Evolutionary conservation across 2,797 vertebrate genomes (phyloP).

Genomic region (Poeciliopsis infans): DNA sequence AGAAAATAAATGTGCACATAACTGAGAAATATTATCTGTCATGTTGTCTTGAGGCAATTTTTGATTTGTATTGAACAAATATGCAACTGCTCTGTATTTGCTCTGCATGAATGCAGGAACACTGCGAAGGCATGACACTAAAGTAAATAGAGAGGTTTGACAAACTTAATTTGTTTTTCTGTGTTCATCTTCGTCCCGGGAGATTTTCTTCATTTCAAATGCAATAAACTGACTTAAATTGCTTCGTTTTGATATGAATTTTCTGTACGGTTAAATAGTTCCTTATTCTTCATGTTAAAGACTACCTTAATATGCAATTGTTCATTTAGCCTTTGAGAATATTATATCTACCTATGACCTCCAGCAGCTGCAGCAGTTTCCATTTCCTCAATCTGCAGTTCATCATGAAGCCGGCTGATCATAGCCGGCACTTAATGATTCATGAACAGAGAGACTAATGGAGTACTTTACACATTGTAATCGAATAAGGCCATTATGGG

Average conservation of each 20-base stretch:
- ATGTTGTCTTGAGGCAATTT: conserved; percentile 12
- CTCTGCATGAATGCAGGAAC: neutral
- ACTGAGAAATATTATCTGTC: conserved; percentile 15
- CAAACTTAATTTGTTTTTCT: conserved; percentile 46
- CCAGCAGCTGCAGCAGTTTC: conserved; percentile 67
- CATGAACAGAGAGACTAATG: conserved; percentile 82
- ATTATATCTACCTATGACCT: conserved; percentile 68
- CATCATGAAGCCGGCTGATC: conserved; percentile 77
- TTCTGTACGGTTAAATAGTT: neutral
- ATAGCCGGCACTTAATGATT: conserved; percentile 83
- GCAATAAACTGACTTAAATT: conserved; percentile 32
- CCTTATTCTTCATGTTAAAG: conserved; percentile 30
- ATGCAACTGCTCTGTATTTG: conserved; percentile 14
- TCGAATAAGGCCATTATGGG: conserved; percentile 79
- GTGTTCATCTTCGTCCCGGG: conserved; percentile 33
- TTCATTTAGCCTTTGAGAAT: conserved; percentile 65
- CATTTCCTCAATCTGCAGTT: conserved; percentile 77
- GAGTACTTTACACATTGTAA: conserved; percentile 82
- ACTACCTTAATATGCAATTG: conserved; percentile 47
- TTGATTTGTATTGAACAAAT: conserved; percentile 31
- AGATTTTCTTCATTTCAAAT: conserved; percentile 40
- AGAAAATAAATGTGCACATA: conserved; percentile 6
- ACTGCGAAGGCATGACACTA: conserved; percentile 10
- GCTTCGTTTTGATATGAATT: conserved; percentile 37
- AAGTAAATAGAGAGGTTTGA: conserved; percentile 32